Evolutionary conservation across 2,797 vertebrate species (phyloP), one percentile per base, ranked within the genome.

Genomic region (Leucoraja ocellata): DNA sequence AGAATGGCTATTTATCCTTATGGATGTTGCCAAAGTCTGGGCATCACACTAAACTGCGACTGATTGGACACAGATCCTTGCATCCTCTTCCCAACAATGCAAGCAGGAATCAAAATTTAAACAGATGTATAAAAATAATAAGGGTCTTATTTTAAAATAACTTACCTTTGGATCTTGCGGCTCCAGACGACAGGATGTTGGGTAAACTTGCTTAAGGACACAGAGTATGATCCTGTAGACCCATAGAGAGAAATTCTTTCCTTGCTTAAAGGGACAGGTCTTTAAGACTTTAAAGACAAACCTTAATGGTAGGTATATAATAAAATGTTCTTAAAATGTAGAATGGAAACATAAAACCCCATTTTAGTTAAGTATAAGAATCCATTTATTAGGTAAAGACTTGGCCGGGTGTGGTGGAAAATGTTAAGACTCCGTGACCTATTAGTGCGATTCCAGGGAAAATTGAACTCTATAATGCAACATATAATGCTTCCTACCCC

Each of bases 151-250:
- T 68, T 88, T 68, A 63, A 88, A 88, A 88, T 16, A 32, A 88
- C 61, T 36, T 68, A 68, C 84, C n/a, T 68, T 32, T 68, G 84
- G 63, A 88, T 68, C 84, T 63, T 88, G n/a, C 16, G 16, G n/a
- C 8, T 88, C 84, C 84, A 68, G 84, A 68, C 63, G n/a, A n/a
- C 63, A 88, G 84, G 84, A 88, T 88, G n/a, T 88, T 88, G n/a
- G n/a, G 84, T 10, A 63, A 88, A 88, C 84, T 88, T 88, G 63
- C 61, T 88, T 88, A 88, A 88, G 84, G 84, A 88, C 63, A 36
- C 84, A 36, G n/a, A 68, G 61, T 9, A 68, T 68, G 61, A 88
- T 36, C 63, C n/a, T 68, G 61, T 63, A 36, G 84, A 68, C 6
- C n/a, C n/a, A 68, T 32, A 63, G 63, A 88, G 61, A 88, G 84